Base-by-base conservation (phyloP, 2,113 vertebrate genomes). In the Butorides virescens region DNA sequence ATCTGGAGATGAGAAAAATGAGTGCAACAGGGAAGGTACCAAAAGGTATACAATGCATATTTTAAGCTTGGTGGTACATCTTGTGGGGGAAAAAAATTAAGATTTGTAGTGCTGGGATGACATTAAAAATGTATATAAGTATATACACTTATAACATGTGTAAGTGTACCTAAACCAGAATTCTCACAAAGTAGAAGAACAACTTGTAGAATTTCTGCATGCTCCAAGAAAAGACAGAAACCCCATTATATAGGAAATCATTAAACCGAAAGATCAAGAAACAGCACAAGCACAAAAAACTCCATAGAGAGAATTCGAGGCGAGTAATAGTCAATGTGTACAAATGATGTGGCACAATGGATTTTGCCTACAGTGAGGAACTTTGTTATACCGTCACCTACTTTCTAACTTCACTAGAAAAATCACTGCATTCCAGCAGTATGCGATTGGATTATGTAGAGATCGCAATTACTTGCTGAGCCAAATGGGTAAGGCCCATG, bases 211-310 rank as follows among this genome's bases (percentile, higher is more conserved):
- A 72, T 36, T 74, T 58, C n/a, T 76, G 26, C 37, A 47, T 0
- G 2, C 27, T 77, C 56, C 44, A 76, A 89, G 74, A 93, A 90
- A 92, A 83, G 59, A 61, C n/a, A 81, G 22, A 87, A 78, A 82
- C 4, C 7, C 9, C 2, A 1, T 61, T 61, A 65, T 49, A 91
- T 15, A 92, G 72, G 59, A 96, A 96, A 95, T 91, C 84, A 71
- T 93, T 96, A 91, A 62, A 92, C 25, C 46, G 61, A 87, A 91
- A 95, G 15, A 92, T 65, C 44, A 75, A 86, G 86, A 88, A 93
- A 90, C 7, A 86, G 27, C 36, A 83, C 66, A 75, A 50, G 37
- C 23, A 81, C 61, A 68, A 85, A 95, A 73, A 3, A 17, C 21
- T 72, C 34, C 32, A 70, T 5, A 20, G 47, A 90, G 61, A 68